A percentile compares a stretch with the other conserved stretches of the same genome.
These are phyloP conservation scores for Drosophila ironensis DNA, from an alignment of 1,140 invertebrate genomes.

Conservation along the genomic window DNA sequence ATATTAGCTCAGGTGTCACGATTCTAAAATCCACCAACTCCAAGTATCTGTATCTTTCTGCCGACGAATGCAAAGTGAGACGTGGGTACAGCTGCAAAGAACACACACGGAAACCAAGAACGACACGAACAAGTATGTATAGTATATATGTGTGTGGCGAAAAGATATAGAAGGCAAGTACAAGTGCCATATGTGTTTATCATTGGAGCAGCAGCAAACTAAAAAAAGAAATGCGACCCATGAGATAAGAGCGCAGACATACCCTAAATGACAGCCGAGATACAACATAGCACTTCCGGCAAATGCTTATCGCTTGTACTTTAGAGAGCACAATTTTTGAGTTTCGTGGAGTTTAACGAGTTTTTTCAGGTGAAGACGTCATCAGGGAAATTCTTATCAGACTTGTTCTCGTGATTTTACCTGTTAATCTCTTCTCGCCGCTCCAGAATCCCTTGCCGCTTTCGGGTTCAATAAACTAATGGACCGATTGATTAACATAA, in stretches of 20 bases:
- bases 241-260: too few relatives aligned
- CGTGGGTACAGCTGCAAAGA: background rate
- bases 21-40: too few relatives aligned
- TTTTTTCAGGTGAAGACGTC: conserved; percentile 39
- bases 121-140: conserved; percentile 7
- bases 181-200: too few relatives aligned
- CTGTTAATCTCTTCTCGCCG: background rate
- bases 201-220: too few relatives aligned
- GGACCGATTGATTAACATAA: conserved; percentile 13
- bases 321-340: too few relatives aligned
- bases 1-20: conserved; percentile 42
- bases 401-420: background rate
- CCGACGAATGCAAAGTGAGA: background rate
- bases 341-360: too few relatives aligned
- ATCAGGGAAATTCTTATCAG: conserved; percentile 21
- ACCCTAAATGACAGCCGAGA: too few relatives aligned
- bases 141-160: background rate
- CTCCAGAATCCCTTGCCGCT: background rate
- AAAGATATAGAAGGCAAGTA: too few relatives aligned
- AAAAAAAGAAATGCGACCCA: too few relatives aligned
- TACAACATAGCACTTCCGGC: too few relatives aligned
- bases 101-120: background rate
- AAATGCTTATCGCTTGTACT: too few relatives aligned
- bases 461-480: conserved; percentile 6
- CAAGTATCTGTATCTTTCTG: conserved; percentile 1